Evolutionary conservation across 1,140 invertebrate species (phyloP).

Genomic region (Drosophila virilis): DNA sequence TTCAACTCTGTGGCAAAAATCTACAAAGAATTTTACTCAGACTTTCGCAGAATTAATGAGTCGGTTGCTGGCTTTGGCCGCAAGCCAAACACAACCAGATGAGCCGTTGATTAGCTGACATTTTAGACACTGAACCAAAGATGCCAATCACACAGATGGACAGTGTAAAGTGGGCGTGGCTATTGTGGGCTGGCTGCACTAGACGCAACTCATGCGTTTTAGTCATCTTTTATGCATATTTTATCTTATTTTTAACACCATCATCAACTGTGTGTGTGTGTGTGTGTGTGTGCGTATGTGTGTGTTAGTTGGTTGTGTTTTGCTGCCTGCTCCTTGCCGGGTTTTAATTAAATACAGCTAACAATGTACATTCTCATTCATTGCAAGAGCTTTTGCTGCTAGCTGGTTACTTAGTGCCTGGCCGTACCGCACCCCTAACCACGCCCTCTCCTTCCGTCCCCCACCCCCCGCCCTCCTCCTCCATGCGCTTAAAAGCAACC

Average conservation of each 20-base stretch:
- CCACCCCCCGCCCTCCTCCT: background rate
- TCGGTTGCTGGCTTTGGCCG: background rate
- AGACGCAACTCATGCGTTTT: background rate
- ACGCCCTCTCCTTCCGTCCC: background rate
- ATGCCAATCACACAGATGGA: no score
- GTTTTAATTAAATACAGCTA: slow-evolving; percentile 71
- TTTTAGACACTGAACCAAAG: background rate
- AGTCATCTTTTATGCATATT: slow-evolving; percentile 43
- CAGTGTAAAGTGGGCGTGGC: background rate
- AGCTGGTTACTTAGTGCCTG: slow-evolving; percentile 65
- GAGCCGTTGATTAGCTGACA: background rate
- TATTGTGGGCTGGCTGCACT: no score
- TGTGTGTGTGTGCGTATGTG: slow-evolving; percentile 8
- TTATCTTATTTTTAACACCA: slow-evolving; percentile 58
- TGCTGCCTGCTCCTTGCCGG: slow-evolving; percentile 15
- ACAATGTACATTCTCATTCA: slow-evolving; percentile 73
- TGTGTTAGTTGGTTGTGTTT: slow-evolving; percentile 9
- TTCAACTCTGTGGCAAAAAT: no score
- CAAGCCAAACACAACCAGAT: background rate
- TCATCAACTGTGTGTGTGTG: slow-evolving; percentile 31
- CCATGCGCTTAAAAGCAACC: background rate
- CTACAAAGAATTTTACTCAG: no score
- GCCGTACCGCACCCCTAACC: slow-evolving; percentile 28
- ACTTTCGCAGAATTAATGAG: background rate
- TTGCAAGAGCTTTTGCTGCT: slow-evolving; percentile 61